Percentiles rank a stretch among this genome's conserved stretches.
Evolutionary conservation across 2,888 invertebrate genomes (phyloP).

Genomic region (Agriopis marginaria): DNA sequence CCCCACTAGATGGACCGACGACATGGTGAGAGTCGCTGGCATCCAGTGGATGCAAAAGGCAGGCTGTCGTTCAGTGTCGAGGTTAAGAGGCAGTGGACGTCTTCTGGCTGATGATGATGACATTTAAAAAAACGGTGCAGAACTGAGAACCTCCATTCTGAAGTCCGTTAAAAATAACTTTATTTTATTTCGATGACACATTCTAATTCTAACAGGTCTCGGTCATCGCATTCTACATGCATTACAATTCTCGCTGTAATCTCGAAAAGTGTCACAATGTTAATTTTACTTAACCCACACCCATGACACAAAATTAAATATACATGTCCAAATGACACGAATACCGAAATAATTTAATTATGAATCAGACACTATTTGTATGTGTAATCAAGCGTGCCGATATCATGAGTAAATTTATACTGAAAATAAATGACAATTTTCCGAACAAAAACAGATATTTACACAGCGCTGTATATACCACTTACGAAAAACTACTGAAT

Average conservation of each 20-base stretch:
- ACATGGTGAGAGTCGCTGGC: too few relatives aligned
- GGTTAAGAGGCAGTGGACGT: too few relatives aligned
- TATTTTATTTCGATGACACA: constrained; percentile 1
- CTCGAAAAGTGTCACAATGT: constrained; percentile 16
- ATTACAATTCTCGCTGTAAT: constrained; percentile 1
- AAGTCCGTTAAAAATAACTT: background rate
- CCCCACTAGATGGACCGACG: too few relatives aligned
- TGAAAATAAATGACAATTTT: background rate
- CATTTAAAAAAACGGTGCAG: too few relatives aligned
- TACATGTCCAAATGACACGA: constrained; percentile 32
- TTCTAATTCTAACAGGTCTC: too few relatives aligned
- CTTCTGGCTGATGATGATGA: too few relatives aligned
- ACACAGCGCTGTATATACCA: too few relatives aligned
- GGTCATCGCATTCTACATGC: constrained; percentile 7
- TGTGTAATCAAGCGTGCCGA: constrained; percentile 24
- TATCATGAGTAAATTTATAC: constrained; percentile 13
- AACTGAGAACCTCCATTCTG: too few relatives aligned
- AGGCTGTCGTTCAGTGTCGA: too few relatives aligned
- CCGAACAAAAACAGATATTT: too few relatives aligned
- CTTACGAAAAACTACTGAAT: too few relatives aligned
- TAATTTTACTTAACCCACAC: constrained; percentile 21
- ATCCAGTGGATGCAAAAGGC: too few relatives aligned
- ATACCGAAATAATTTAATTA: constrained; percentile 37
- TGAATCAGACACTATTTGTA: constrained; percentile 37
- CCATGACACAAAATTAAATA: constrained; percentile 32